Conservation (phyloP, 2,888 invertebrate species). For the Eudasyphora cyanicolor region DNA sequence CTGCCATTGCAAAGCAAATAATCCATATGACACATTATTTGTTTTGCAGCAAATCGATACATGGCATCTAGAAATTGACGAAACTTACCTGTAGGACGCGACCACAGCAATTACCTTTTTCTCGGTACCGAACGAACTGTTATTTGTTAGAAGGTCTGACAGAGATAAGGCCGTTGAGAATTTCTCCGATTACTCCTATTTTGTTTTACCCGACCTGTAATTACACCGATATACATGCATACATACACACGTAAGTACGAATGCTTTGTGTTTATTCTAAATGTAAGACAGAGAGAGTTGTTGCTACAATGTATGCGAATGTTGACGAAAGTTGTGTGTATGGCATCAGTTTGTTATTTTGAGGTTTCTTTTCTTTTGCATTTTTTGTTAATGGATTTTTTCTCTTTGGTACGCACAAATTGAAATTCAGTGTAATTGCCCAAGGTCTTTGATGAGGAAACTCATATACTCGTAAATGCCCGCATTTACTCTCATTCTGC, state of each 20-base stretch:
- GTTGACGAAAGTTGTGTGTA: not conserved
- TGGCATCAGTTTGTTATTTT: slow-evolving; percentile 10
- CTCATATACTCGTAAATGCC: not conserved
- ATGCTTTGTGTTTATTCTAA: not conserved
- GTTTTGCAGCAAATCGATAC: too few relatives aligned
- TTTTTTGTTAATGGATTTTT: slow-evolving; percentile 1
- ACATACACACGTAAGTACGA: not conserved
- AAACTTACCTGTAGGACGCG: too few relatives aligned
- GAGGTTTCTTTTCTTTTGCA: not conserved
- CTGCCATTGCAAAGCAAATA: too few relatives aligned
- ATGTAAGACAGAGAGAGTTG: too few relatives aligned
- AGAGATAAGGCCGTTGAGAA: not conserved
- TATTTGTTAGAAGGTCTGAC: not conserved
- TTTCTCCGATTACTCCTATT: too few relatives aligned
- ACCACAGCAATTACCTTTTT: too few relatives aligned
- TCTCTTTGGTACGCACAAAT: slow-evolving; percentile 10
- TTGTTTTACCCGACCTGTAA: not conserved
- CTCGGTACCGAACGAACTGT: not conserved
- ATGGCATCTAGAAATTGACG: too few relatives aligned
- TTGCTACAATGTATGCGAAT: too few relatives aligned
- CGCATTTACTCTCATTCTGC: not conserved
- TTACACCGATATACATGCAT: not conserved
- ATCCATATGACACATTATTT: too few relatives aligned
- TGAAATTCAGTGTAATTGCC: slow-evolving; percentile 27
- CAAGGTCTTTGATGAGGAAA: slow-evolving; percentile 17